These are phyloP conservation scores for Myotis pilosus DNA, from an alignment of 2,797 vertebrate genomes.

Conservation along the genomic window DNA sequence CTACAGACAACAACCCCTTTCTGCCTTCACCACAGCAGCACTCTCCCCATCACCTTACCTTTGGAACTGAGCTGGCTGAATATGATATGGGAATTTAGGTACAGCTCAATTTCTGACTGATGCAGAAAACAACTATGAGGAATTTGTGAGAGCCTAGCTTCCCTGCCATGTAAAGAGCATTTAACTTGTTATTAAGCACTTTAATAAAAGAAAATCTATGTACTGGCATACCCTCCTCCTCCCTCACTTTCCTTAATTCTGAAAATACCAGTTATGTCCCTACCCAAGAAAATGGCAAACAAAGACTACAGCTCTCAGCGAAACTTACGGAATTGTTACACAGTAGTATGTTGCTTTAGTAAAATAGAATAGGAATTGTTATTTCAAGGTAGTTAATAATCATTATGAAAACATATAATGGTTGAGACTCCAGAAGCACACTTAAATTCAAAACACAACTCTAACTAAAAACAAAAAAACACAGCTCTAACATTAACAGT, in stretches of 20 bases:
- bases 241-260: background rate
- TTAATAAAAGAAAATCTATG: background rate
- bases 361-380: background rate
- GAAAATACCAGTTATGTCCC: background rate
- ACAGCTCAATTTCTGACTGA: background rate
- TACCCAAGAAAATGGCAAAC: background rate
- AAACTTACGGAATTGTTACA: background rate
- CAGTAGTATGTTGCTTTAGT: background rate
- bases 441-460: background rate
- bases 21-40: background rate
- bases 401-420: background rate
- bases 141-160: background rate
- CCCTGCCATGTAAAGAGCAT: background rate
- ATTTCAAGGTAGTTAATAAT: background rate
- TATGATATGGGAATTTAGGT: background rate
- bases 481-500: background rate
- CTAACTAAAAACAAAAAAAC: background rate
- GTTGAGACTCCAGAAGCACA: background rate
- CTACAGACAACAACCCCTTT: background rate
- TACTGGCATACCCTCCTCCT: background rate
- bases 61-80: background rate
- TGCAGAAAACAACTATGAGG: background rate
- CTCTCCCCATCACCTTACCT: background rate
- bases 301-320: background rate
- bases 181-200: background rate